Evolutionary conservation across 2,888 invertebrate species (phyloP).

Genomic region (Xylocampa areola): DNA sequence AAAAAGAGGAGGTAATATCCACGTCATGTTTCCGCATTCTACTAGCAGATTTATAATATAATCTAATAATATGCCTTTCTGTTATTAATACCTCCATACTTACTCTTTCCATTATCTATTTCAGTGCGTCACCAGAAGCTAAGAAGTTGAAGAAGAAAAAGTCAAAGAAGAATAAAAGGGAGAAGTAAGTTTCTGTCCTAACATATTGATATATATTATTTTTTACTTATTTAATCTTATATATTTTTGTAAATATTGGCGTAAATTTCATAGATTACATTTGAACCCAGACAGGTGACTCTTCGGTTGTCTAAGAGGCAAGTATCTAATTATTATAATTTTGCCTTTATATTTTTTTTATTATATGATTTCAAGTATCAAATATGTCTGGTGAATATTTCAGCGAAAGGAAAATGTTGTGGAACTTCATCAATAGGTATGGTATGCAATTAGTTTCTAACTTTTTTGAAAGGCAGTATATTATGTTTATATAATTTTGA

Average conservation of each 20-base stretch:
- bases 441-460: constrained; percentile 47
- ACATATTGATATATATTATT: constrained; percentile 6
- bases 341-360: constrained; percentile 27
- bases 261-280: constrained; percentile 73
- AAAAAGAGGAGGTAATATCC: constrained; percentile 92
- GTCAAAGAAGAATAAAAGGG: constrained; percentile 93
- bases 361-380: constrained; percentile 46
- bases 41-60: too few relatives aligned
- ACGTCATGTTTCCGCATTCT: too few relatives aligned
- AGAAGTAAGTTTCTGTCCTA: constrained; percentile 90
- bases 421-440: constrained; percentile 85
- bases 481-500: too few relatives aligned
- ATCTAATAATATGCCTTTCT: neutral
- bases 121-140: constrained; percentile 92
- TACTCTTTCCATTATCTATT: constrained; percentile 57
- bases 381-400: constrained; percentile 68
- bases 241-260: constrained; percentile 61
- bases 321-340: constrained; percentile 68
- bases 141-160: constrained; percentile 95
- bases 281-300: constrained; percentile 84
- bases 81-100: constrained; percentile 3
- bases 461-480: constrained; percentile 1
- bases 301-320: constrained; percentile 84
- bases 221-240: constrained; percentile 45
- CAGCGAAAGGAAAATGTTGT: constrained; percentile 86